Evolutionary conservation across 2,797 vertebrate genomes (phyloP).

Genomic region (Scyliorhinus canicula): DNA sequence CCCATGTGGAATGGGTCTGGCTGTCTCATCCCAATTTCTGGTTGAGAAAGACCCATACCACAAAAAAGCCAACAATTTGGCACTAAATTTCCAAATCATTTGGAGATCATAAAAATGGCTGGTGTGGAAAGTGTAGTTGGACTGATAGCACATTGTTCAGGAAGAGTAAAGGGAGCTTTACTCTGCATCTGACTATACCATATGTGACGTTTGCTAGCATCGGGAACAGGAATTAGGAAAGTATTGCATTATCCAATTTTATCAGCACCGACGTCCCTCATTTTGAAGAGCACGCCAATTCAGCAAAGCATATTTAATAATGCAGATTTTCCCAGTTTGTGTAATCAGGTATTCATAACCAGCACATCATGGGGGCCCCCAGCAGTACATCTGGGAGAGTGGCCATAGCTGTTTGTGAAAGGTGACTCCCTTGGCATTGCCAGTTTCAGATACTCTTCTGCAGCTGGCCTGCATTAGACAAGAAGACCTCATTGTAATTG

Average conservation of each 20-base stretch:
- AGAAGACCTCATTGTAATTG: slow-evolving; percentile 34
- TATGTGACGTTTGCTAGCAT: not conserved
- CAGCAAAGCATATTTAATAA: not conserved
- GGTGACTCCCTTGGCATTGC: not conserved
- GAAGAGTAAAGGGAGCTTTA: slow-evolving; percentile 10
- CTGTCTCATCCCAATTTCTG: not conserved
- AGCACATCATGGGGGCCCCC: not conserved
- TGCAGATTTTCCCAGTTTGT: not conserved
- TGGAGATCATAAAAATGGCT: not conserved
- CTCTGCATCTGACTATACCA: not conserved
- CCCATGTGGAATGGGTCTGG: not conserved
- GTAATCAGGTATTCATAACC: no score
- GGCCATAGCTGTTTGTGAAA: not conserved
- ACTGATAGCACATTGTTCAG: not conserved
- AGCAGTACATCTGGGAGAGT: not conserved
- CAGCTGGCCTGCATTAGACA: slow-evolving; percentile 28
- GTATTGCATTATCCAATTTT: not conserved
- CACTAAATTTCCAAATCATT: not conserved
- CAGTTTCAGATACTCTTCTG: slow-evolving; percentile 18
- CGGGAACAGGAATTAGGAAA: not conserved
- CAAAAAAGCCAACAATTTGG: not conserved
- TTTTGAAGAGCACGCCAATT: not conserved
- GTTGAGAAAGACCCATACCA: not conserved
- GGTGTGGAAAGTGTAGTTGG: not conserved
- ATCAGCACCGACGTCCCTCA: not conserved